Percentiles rank a stretch among this genome's conserved stretches.
Conservation (phyloP, 2,888 invertebrate species). For the Ennomos quercinarius region DNA sequence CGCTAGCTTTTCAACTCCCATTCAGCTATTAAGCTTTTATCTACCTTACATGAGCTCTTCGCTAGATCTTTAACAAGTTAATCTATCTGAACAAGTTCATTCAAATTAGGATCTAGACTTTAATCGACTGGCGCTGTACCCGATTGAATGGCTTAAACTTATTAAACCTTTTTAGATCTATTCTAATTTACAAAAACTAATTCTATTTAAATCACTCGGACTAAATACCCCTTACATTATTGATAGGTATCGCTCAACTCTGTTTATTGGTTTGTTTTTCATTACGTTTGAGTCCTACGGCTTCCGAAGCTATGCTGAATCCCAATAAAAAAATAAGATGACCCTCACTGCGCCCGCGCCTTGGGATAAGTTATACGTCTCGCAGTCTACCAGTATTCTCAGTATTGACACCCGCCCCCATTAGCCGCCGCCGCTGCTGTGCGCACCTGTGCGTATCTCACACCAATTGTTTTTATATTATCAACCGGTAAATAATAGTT, state of each 20-base stretch:
- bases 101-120: slow-evolving; percentile 8
- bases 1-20: background rate
- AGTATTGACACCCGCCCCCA: slow-evolving; percentile 33
- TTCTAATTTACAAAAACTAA: background rate
- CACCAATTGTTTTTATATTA: slow-evolving; percentile 23
- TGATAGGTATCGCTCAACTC: too few relatives aligned
- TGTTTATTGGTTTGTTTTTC: too few relatives aligned
- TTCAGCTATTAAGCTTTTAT: background rate
- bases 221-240: too few relatives aligned
- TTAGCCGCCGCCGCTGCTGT: background rate
- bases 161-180: background rate
- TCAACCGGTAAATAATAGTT: slow-evolving; percentile 5
- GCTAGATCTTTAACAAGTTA: slow-evolving; percentile 14
- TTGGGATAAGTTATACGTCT: slow-evolving; percentile 33
- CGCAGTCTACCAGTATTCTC: slow-evolving; percentile 26
- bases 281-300: background rate
- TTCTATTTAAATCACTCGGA: too few relatives aligned
- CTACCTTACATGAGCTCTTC: background rate
- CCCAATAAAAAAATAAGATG: slow-evolving; percentile 36
- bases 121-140: background rate
- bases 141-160: background rate
- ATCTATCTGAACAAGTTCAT: slow-evolving; percentile 6
- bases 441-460: too few relatives aligned
- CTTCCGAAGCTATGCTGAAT: background rate
- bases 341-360: slow-evolving; percentile 8